Base-by-base conservation (phyloP, 2,113 vertebrate genomes). In the Balaeniceps rex region DNA sequence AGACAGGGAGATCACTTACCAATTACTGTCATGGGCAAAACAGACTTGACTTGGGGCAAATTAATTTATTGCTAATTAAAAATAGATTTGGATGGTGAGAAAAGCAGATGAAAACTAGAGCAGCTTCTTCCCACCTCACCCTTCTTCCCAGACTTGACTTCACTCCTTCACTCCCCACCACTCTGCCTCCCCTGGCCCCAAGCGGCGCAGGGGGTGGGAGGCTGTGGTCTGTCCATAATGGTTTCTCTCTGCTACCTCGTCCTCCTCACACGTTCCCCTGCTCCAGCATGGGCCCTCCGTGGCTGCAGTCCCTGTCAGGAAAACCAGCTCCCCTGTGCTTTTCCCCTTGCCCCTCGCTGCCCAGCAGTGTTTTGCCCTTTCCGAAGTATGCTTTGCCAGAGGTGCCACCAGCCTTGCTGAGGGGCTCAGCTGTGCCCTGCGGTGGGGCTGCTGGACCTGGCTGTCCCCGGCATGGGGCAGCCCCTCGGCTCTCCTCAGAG, bases 171-270 rank as follows among this genome's bases (percentile, higher is more conserved):
- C 51, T 74, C 4, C 58, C 3, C 1, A 15, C 9, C 9, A 21
- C 8, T 74, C 51, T 18, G 2, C 24, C 19, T 28, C 9, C 38
- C 11, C 16, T 0, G 1, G 25, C 46, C 38, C 16, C 2, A 2
- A 6, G 46, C 3, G 1, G 47, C 0, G 5, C 34, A 18, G 71
- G 12, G 15, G 4, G 2, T 23, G 55, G 24, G n/a, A 11, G 14
- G 16, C 25, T 12, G 29, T 14, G 38, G 8, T 31, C 63, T 0
- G 9, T n/a, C 54, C 19, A 0, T 21, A 11, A 7, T 0, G 6
- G 15, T 6, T 38, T 17, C 44, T 36, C 24, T 2, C 54, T 44
- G 25, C 51, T 1, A 1, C n/a, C 16, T 28, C 34, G 19, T 42
- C n/a, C 16, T 36, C 58, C 76, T 55, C 47, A 19, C 12, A 2